phyloP scores from a whole-genome alignment of 1,140 invertebrate species.

The Leptinotarsa undecemlineata region DNA sequence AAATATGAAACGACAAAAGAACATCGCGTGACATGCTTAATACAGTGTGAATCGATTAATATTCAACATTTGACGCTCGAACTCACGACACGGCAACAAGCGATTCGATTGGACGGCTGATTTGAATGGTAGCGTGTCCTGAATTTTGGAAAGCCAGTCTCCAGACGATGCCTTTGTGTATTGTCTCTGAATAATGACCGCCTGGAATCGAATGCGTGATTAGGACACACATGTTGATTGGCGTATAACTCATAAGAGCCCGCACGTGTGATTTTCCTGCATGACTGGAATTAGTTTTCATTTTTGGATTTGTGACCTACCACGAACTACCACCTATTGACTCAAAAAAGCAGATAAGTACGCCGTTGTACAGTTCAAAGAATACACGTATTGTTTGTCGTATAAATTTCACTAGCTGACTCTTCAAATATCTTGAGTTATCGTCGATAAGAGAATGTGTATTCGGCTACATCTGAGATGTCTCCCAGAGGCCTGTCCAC shows the following conservation, averaged over 20 bases:
- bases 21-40: conserved; percentile 25
- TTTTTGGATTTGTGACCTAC: too few relatives aligned
- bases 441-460: too few relatives aligned
- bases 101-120: conserved; percentile 8
- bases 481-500: too few relatives aligned
- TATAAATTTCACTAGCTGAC: too few relatives aligned
- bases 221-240: conserved; percentile 20
- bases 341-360: too few relatives aligned
- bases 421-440: too few relatives aligned
- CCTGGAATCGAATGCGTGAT: neutral
- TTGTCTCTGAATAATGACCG: conserved; percentile 16
- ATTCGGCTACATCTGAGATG: too few relatives aligned
- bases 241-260: neutral
- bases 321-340: too few relatives aligned
- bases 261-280: too few relatives aligned
- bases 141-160: conserved; percentile 22
- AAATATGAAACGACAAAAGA: conserved; percentile 18
- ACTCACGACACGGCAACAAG: conserved; percentile 8
- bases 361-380: too few relatives aligned
- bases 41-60: conserved; percentile 34
- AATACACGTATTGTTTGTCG: too few relatives aligned
- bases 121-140: conserved; percentile 16
- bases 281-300: too few relatives aligned
- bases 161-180: conserved; percentile 18
- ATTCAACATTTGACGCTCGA: conserved; percentile 24